Evolutionary conservation across 2,888 invertebrate species (phyloP), one percentile per base, ranked within the genome.

Genomic region (Eubasilissa splendida): DNA sequence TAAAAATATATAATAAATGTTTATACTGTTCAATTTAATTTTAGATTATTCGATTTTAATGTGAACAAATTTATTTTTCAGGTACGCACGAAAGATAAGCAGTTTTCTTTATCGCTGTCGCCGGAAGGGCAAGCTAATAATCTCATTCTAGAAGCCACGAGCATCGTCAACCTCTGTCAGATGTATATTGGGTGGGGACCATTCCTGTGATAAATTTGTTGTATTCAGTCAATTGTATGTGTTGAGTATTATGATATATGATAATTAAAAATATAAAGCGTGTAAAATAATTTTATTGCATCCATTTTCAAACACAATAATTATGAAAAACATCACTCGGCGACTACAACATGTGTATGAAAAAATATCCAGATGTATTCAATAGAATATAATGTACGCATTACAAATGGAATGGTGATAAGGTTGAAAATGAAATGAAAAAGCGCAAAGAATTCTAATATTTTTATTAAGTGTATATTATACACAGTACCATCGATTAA

Each of bases 141-240:
- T 87, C 91, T 99, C 11, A 98, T 99, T 84, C 92, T 94, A 79
- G 97, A 99, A 88, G 98, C 99, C 0, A 97, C 96, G 14, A 95
- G 94, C 87, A 89, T 96, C 76, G 94, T 95, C 85, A 97, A 97
- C 88, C 91, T 99, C 12, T 96, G 96, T 85, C 95, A 96, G 88
- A 99, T 99, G 99, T 99, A 97, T 86, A 93, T 96, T 76, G 99
- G 99, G 9, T 99, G 99, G 99, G 96, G 96, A 59, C 93, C 98
- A 2, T 98, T 94, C 87, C 88, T 97, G 85, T 97, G 58, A 73
- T 65, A 22, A 60, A 9, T 58, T 54, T 11, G 10, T 54, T 54
- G 12, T 54, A 54, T 54, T 11, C 12, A 9, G 12, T 54, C 12
- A 54, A 9, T 22, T 22, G 22, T 22, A 22, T n/a, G n/a, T n/a